phyloP scores from a whole-genome alignment of 2,797 vertebrate genomes.

The Erethizon dorsatum region DNA sequence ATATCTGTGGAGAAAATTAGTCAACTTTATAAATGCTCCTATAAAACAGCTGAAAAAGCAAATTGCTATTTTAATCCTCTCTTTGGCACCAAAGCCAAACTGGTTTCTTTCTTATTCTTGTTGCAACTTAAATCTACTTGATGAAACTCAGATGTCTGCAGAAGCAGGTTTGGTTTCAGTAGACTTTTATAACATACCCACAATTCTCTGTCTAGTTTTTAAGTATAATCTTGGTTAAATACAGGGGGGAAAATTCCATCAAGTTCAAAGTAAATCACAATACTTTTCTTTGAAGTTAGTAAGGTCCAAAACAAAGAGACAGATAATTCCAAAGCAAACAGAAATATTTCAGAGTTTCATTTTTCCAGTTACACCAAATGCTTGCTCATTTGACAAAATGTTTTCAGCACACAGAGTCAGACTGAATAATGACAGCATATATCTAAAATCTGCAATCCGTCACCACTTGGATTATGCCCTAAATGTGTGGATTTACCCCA shows the following conservation, averaged over 20 bases:
- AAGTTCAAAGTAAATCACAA: constrained; percentile 52
- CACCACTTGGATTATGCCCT: neutral
- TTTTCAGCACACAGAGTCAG: neutral
- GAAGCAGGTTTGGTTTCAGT: constrained; percentile 5
- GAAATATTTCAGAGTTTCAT: constrained; percentile 12
- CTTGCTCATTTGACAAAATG: neutral
- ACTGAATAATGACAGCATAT: neutral
- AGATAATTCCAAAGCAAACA: constrained; percentile 59
- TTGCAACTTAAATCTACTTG: constrained; percentile 48
- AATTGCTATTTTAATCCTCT: constrained; percentile 71
- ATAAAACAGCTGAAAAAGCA: constrained; percentile 74
- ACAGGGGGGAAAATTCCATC: constrained; percentile 28
- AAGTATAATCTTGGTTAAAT: constrained; percentile 48
- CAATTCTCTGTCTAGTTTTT: constrained; percentile 15
- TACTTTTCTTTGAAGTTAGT: constrained; percentile 45
- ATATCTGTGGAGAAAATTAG: constrained; percentile 61
- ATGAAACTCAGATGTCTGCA: constrained; percentile 50
- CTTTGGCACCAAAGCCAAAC: constrained; percentile 51
- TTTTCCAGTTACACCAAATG: neutral
- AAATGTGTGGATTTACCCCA: neutral
- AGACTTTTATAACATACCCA: neutral
- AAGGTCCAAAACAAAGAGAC: constrained; percentile 14
- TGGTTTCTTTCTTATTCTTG: constrained; percentile 42
- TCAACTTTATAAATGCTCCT: constrained; percentile 67
- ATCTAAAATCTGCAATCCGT: constrained; percentile 31